Base-by-base conservation (phyloP, 1,140 invertebrate species). In the Bradysia coprophila region DNA sequence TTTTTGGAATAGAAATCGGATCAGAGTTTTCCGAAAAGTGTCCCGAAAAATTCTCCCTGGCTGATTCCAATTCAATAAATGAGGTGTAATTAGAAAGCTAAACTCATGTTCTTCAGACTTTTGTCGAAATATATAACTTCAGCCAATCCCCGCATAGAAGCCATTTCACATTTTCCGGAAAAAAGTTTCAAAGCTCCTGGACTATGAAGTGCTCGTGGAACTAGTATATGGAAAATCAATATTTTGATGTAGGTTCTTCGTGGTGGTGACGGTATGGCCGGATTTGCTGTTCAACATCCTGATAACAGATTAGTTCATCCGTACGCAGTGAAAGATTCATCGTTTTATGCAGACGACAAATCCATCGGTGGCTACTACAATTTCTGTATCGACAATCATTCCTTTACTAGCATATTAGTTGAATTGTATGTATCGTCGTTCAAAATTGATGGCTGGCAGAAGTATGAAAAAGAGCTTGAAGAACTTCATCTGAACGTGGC, bases 401-500 rank as follows among this genome's bases (percentile, higher is more conserved):
- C 84, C 55, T 94, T 92, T 66, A 82, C 87, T 22, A 78, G 77
- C 10, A 95, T 94, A 65, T 61, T 95, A 44, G 82, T 96, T n/a
- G 93, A 93, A 61, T 65, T 96, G 19, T 95, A 95, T 53, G 71
- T 95, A 2, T 91, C 89, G 1, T 88, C 93, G 1, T 90, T 93
- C 28, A 77, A 84, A 69, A 88, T 91, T 51, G 87, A 93, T 56
- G 76, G 91, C 55, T 96, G 92, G 92, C 84, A 91, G 48, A 76
- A 84, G 54, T 93, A 87, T 53, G 74, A 82, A 0, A 78, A 89
- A 56, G 90, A 95, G 67, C 66, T 96, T 4, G 80, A 90, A 56
- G 80, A 86, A 32, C 54, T 90, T 41, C 80, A 91, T 54, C 64
- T 92, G 45, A 81, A 86, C 48, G 88, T 93, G 40, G 74, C 79